Evolutionary conservation across 2,888 invertebrate genomes (phyloP).

Genomic region (Nemapogon koenigi): DNA sequence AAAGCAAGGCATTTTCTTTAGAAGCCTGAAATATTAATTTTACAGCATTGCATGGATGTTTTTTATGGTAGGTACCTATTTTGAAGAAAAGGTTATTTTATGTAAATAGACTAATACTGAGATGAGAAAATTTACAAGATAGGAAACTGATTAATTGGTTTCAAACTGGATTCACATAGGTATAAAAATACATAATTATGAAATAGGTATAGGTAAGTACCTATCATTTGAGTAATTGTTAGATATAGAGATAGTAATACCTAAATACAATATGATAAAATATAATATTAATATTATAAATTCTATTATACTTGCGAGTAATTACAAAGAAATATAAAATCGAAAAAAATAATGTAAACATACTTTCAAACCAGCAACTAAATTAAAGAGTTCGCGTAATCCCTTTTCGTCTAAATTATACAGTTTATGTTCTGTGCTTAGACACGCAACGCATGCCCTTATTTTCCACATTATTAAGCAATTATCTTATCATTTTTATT

Average conservation of each 20-base stretch:
- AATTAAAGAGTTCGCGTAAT: constrained; percentile 35
- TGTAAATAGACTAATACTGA: constrained; percentile 5
- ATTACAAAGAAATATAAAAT: background rate
- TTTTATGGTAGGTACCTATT: background rate
- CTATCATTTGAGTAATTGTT: too few species aligned
- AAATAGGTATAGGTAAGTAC: too few species aligned
- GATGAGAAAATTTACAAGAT: constrained; percentile 1
- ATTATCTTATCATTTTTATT: constrained; percentile 12
- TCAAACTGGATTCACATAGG: too few species aligned
- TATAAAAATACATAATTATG: too few species aligned
- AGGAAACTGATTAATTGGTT: background rate
- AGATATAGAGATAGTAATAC: constrained; percentile 13
- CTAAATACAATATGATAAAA: constrained; percentile 11
- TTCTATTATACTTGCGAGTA: background rate
- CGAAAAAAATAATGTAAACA: constrained; percentile 3
- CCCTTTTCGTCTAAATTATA: constrained; percentile 32
- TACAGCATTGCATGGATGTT: too few species aligned
- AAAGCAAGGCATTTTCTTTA: constrained; percentile 34
- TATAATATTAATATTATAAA: background rate
- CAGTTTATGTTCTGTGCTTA: constrained; percentile 35
- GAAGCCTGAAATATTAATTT: constrained; percentile 27
- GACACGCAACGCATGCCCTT: constrained; percentile 44
- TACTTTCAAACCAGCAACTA: constrained; percentile 45
- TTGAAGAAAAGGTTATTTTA: constrained; percentile 6
- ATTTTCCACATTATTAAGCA: constrained; percentile 31